Conservation (phyloP, 2,888 invertebrate species). For the Lampropteryx suffumata region DNA sequence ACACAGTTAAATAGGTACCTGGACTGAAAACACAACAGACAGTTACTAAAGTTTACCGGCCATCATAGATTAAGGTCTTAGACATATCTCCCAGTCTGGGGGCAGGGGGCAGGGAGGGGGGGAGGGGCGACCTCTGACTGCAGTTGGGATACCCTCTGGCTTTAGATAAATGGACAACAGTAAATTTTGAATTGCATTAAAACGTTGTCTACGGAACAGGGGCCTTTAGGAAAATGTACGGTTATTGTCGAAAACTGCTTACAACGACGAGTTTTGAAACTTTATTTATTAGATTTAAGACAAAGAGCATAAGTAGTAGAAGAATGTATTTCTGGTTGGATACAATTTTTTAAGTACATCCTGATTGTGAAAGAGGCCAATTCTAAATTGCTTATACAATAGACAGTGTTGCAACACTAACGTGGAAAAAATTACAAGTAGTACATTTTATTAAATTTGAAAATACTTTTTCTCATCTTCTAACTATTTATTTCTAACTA, state of each 20-base stretch:
- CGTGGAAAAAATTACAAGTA: too few species aligned
- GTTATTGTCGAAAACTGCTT: slow-evolving; percentile 12
- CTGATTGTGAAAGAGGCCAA: too few species aligned
- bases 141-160: slow-evolving; percentile 35
- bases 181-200: slow-evolving; percentile 38
- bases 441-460: too few species aligned
- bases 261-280: neutral
- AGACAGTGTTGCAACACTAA: too few species aligned
- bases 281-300: neutral
- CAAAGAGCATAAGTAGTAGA: too few species aligned
- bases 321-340: too few species aligned
- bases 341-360: too few species aligned
- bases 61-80: slow-evolving; percentile 35
- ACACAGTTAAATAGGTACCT: slow-evolving; percentile 3
- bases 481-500: too few species aligned
- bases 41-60: slow-evolving; percentile 14
- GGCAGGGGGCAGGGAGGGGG: slow-evolving; percentile 2
- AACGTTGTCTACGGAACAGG: slow-evolving; percentile 17
- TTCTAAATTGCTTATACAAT: too few species aligned
- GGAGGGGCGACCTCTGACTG: slow-evolving; percentile 26
- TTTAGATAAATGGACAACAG: slow-evolving; percentile 38
- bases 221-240: slow-evolving; percentile 6
- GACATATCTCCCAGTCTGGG: slow-evolving; percentile 23
- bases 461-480: too few species aligned
- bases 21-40: slow-evolving; percentile 7